A percentile compares a stretch with the other conserved stretches of the same genome.
These are phyloP conservation scores for Ichneumon xanthorius DNA, from an alignment of 2,888 invertebrate genomes.

Conservation along the genomic window DNA sequence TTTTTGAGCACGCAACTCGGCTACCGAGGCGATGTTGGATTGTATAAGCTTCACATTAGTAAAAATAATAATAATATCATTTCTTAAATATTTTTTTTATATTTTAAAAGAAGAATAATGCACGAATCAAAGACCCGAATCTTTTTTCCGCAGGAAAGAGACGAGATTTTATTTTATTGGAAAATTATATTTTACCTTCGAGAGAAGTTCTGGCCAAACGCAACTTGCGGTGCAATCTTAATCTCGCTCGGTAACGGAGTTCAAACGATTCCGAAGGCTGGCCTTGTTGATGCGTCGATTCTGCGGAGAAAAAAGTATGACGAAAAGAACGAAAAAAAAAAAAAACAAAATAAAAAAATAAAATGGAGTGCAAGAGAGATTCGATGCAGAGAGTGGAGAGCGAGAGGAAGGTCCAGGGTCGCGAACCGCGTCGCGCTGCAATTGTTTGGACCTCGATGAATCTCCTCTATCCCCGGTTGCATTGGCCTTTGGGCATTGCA, in stretches of 20 bases:
- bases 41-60: too few species aligned
- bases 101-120: too few species aligned
- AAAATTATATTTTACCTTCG: too few species aligned
- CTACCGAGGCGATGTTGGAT: too few species aligned
- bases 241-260: background rate
- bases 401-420: slow-evolving; percentile 69
- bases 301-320: background rate
- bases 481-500: slow-evolving; percentile 79
- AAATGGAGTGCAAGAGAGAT: slow-evolving; percentile 42
- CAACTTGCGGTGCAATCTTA: too few species aligned
- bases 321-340: slow-evolving; percentile 17
- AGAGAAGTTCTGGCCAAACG: too few species aligned
- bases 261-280: background rate
- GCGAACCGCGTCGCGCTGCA: slow-evolving; percentile 62
- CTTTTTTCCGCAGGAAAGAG: too few species aligned
- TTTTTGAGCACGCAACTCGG: too few species aligned
- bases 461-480: slow-evolving; percentile 54
- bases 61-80: too few species aligned
- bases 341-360: slow-evolving; percentile 11
- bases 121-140: too few species aligned
- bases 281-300: slow-evolving; percentile 1
- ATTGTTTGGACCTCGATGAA: slow-evolving; percentile 64
- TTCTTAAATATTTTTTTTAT: too few species aligned
- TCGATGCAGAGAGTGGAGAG: slow-evolving; percentile 45
- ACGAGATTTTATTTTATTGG: too few species aligned